Conservation (phyloP, 2,113 vertebrate species). For the Ptilorrhoa leucosticta region DNA sequence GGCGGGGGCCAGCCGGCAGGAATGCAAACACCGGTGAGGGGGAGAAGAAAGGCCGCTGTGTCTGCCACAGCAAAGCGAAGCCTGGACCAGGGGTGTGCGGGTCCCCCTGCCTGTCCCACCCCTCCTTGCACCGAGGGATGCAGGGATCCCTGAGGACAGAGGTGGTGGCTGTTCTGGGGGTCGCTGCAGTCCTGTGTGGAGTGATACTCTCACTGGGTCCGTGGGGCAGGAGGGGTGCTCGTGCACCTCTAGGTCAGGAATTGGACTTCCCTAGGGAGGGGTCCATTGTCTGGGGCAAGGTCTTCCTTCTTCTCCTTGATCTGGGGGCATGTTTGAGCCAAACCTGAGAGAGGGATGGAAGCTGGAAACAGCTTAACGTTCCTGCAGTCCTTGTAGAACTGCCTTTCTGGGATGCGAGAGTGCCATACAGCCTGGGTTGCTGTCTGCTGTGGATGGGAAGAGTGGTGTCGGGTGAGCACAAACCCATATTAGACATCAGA, state of each 20-base stretch:
- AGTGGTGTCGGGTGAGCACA: background rate
- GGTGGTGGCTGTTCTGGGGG: background rate
- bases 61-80: background rate
- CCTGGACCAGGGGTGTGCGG: background rate
- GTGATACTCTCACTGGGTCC: accelerated
- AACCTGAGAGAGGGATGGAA: background rate
- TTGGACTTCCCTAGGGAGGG: background rate
- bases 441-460: background rate
- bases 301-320: background rate
- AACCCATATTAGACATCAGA: background rate
- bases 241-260: background rate
- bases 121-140: background rate
- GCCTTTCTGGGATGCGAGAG: background rate
- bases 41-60: constrained; percentile 54
- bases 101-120: background rate
- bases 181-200: accelerated
- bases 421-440: background rate
- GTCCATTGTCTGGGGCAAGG: background rate
- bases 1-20: constrained; percentile 14
- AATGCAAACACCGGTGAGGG: constrained; percentile 57
- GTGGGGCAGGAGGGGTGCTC: background rate
- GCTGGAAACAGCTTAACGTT: background rate
- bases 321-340: background rate
- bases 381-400: background rate
- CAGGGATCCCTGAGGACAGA: background rate